Evolutionary conservation across 2,113 vertebrate species (phyloP), one percentile per base, ranked within the genome.

Genomic region (Ochotona curzoniae): DNA sequence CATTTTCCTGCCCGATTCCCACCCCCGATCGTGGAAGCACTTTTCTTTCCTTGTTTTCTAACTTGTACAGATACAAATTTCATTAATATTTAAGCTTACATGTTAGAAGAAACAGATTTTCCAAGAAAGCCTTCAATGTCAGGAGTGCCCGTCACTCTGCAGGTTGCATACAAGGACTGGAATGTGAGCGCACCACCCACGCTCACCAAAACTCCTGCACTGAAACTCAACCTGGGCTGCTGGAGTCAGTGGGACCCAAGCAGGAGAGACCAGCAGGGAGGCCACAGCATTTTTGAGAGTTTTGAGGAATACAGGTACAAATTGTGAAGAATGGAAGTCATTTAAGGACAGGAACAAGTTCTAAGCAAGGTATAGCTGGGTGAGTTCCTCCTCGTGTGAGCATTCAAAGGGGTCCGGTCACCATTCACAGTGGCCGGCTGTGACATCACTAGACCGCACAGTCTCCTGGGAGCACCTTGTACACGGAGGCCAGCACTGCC

Each of bases 81-180:
- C 87, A 96, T 93, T 89, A 97, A 94, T 96, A 93, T 96, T 95
- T 95, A 94, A 93, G 70, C 26, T 5, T 94, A 94, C 93, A 91
- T 91, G 78, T 93, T 83, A 87, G 71, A 94, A 94, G 75, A 91
- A 89, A 86, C 57, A 90, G 84, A 95, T 76, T 95, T 83, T 47
- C 73, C 78, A 61, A 78, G 64, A 69, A 81, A 93, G n/a, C 17
- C 63, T 89, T 94, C 83, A 54, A 87, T 80, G 44, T 20, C 1
- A 11, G 28, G 38, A 44, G 38, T 44, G 38, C 38, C 38, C 6
- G 38, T 44, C 38, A 44, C 38, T 44, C 38, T 44, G 38, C 60
- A 60, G 26, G 15, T 6, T 89, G 7, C 0, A 32, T 38, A 23
- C 85, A 44, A 93, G 75, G 18, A 32, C 51, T 9, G 1, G 26